Percentiles rank a stretch among this genome's conserved stretches.
Conservation (phyloP, 2,797 vertebrate species). For the Hemibagrus guttatus region DNA sequence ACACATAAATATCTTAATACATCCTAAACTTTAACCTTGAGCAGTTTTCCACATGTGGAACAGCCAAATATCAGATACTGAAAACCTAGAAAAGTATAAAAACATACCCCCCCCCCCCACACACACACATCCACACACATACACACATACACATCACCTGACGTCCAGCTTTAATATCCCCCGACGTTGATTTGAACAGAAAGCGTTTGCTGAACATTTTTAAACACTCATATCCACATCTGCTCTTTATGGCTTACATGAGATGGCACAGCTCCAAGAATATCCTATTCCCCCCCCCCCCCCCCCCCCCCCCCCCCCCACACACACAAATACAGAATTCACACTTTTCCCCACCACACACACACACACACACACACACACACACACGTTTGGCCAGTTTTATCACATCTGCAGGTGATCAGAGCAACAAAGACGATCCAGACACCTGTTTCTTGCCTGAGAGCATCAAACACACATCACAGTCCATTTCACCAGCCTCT, state of each 20-base stretch:
- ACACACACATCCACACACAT: slow-evolving; percentile 4
- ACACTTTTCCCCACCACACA: not conserved
- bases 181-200: slow-evolving; percentile 61
- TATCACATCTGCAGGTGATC: slow-evolving; percentile 71
- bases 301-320: not conserved
- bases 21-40: not conserved
- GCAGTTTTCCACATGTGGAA: not conserved
- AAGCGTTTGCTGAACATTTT: slow-evolving; percentile 68
- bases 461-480: slow-evolving; percentile 16
- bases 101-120: too few relatives aligned
- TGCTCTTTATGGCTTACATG: slow-evolving; percentile 63
- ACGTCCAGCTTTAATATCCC: slow-evolving; percentile 56
- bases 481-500: not conserved
- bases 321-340: too few relatives aligned
- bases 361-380: slow-evolving; percentile 66
- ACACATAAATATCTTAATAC: not conserved
- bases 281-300: slow-evolving; percentile 55
- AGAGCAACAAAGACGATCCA: slow-evolving; percentile 59
- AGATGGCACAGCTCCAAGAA: slow-evolving; percentile 71
- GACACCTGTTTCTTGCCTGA: slow-evolving; percentile 62
- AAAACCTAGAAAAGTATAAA: too few relatives aligned
- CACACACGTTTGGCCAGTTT: slow-evolving; percentile 65
- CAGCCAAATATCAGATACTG: not conserved
- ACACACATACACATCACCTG: slow-evolving; percentile 10
- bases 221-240: slow-evolving; percentile 60